Percentiles rank a stretch among this genome's conserved stretches.
These are phyloP conservation scores for Anolis carolinensis DNA, from an alignment of 2,113 vertebrate species.

Conservation along the genomic window DNA sequence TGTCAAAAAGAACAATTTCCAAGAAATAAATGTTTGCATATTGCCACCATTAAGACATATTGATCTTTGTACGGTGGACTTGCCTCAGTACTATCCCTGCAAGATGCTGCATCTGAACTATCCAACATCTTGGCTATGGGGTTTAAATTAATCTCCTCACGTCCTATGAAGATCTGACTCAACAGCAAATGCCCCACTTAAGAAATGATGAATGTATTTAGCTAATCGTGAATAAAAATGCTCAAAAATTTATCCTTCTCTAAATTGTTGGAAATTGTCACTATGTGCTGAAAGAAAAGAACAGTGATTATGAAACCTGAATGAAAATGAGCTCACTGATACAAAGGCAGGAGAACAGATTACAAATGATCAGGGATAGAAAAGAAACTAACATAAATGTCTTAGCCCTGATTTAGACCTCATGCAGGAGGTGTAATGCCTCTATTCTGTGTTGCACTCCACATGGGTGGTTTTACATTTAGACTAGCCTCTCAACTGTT, in stretches of 20 bases:
- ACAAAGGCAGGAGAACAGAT: neutral
- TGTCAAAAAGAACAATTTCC: neutral
- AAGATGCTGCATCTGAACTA: neutral
- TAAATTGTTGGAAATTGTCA: neutral
- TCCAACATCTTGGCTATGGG: neutral
- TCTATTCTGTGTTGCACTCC: neutral
- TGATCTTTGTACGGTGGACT: neutral
- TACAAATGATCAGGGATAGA: neutral
- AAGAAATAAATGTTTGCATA: neutral
- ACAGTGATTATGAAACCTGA: neutral
- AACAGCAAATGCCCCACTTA: neutral
- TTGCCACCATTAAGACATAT: neutral
- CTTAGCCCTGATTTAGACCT: neutral
- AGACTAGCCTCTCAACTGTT: neutral
- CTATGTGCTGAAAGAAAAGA: neutral
- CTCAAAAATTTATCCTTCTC: neutral
- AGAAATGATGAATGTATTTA: neutral
- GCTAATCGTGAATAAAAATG: neutral
- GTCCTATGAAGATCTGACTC: neutral
- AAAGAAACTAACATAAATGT: neutral
- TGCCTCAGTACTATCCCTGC: neutral
- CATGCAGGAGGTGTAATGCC: neutral
- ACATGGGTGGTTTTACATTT: neutral
- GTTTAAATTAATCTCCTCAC: neutral
- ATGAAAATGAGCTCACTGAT: neutral